These are phyloP conservation scores for Brevimyrus niger DNA, from an alignment of 2,113 vertebrate species.

Conservation along the genomic window DNA sequence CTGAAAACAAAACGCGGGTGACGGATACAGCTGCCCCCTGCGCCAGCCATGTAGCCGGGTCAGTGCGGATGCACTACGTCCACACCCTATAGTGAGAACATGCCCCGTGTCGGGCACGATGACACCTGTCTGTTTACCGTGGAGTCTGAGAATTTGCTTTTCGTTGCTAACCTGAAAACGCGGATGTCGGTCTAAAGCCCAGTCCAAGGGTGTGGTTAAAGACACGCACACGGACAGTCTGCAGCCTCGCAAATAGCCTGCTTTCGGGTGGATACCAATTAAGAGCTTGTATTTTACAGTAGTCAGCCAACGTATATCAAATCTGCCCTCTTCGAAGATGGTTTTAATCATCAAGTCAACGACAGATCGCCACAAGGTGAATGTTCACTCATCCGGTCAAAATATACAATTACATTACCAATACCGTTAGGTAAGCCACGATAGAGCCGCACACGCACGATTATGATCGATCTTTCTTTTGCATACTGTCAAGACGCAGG, in stretches of 20 bases:
- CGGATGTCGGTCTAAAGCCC: background rate
- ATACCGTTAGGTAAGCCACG: background rate
- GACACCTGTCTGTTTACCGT: background rate
- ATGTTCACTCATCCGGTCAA: background rate
- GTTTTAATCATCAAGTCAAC: background rate
- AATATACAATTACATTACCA: background rate
- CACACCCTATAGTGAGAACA: background rate
- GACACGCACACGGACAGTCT: background rate
- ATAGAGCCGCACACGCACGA: background rate
- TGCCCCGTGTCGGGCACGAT: background rate
- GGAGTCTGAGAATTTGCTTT: background rate
- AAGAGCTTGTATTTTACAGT: background rate
- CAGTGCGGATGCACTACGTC: background rate
- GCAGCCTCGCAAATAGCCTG: background rate
- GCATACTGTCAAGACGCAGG: background rate
- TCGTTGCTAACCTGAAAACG: background rate
- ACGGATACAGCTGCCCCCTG: background rate
- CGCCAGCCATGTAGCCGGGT: background rate
- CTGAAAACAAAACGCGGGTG: background rate
- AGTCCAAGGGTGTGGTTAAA: background rate
- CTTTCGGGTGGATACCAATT: background rate
- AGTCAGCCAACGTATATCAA: background rate
- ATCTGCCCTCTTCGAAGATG: background rate
- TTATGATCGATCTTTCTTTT: background rate
- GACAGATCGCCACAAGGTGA: background rate